These are phyloP conservation scores for Protonemura montana DNA, from an alignment of 2,888 invertebrate genomes.

Conservation along the genomic window DNA sequence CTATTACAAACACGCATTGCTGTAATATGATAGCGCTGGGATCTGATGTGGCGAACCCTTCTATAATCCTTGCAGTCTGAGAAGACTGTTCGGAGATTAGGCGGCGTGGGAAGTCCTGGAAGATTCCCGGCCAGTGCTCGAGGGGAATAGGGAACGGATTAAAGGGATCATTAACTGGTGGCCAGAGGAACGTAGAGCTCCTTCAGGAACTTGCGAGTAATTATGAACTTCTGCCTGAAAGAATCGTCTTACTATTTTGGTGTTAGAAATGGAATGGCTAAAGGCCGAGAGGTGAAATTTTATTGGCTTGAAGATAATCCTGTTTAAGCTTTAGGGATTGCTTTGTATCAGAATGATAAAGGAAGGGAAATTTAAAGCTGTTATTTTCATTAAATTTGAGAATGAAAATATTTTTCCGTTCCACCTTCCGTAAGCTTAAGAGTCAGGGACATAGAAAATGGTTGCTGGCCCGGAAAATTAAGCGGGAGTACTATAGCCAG, in stretches of 20 bases:
- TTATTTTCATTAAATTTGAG: neutral
- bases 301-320: neutral
- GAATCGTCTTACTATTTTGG: neutral
- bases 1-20: neutral
- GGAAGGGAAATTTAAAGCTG: neutral
- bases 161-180: constrained; percentile 26
- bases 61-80: neutral
- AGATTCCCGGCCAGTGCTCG: neutral
- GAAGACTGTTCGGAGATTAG: neutral
- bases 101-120: neutral
- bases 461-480: neutral
- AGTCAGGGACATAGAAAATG: neutral
- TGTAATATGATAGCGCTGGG: neutral
- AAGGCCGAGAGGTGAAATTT: neutral
- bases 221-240: constrained; percentile 18
- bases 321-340: neutral
- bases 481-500: neutral
- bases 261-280: neutral
- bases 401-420: neutral
- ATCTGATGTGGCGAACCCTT: neutral
- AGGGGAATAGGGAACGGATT: neutral
- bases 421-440: neutral
- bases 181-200: neutral
- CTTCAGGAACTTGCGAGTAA: constrained; percentile 22
- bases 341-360: neutral